Percentiles rank a stretch among this genome's conserved stretches.
Conservation (phyloP, 2,888 invertebrate species). For the Pharmacophagus antenor region DNA sequence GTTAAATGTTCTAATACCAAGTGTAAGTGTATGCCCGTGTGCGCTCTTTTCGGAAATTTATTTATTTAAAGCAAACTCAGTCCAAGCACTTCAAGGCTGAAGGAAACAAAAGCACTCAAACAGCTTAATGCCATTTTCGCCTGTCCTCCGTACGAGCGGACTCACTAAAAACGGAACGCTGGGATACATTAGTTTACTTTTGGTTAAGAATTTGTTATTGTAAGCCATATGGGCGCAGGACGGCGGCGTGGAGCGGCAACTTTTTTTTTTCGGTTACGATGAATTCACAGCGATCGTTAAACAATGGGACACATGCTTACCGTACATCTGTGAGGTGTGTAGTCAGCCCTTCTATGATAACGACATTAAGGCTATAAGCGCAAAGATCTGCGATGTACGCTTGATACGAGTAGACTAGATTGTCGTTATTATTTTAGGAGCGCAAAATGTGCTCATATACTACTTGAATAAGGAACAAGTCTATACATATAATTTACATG, state of each 20-base stretch:
- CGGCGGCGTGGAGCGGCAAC: constrained; percentile 49
- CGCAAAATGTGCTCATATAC: background rate
- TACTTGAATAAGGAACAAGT: background rate
- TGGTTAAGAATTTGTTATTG: constrained; percentile 77
- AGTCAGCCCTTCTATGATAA: constrained; percentile 32
- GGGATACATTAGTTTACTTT: constrained; percentile 73
- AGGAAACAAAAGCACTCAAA: constrained; percentile 53
- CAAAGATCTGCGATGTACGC: background rate
- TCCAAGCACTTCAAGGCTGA: constrained; percentile 46
- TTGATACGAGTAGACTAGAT: too few relatives aligned
- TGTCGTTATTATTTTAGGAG: too few relatives aligned
- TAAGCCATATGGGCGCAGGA: constrained; percentile 73
- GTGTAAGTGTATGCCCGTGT: constrained; percentile 17
- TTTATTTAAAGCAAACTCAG: constrained; percentile 43
- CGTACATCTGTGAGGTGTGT: constrained; percentile 56
- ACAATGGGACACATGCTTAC: constrained; percentile 72
- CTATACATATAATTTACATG: too few relatives aligned
- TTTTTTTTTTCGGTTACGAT: constrained; percentile 69
- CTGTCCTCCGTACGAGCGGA: constrained; percentile 41
- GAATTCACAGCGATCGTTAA: constrained; percentile 67
- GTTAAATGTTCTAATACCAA: constrained; percentile 8
- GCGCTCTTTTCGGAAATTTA: constrained; percentile 35
- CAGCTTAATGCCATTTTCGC: constrained; percentile 59
- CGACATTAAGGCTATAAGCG: background rate
- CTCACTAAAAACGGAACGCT: constrained; percentile 56